Conservation (phyloP, 2,888 invertebrate genomes). For the Dilophus febrilis region DNA sequence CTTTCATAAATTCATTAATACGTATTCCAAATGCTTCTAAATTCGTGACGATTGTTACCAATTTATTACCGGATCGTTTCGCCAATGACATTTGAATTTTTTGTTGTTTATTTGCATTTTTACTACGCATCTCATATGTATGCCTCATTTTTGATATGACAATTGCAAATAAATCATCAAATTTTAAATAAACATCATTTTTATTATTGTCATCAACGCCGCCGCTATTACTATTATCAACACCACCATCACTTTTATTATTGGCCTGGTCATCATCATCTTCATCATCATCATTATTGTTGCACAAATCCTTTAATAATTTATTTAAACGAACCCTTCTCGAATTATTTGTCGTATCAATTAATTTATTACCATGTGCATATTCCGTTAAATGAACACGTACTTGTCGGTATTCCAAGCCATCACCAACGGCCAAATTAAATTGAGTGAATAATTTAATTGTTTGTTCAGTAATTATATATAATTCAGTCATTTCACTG, state of each 20-base stretch:
- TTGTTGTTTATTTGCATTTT: conserved; percentile 43
- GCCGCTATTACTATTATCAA: too few species aligned
- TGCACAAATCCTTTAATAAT: conserved; percentile 19
- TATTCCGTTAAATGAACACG: conserved; percentile 53
- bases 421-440: conserved; percentile 38
- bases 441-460: conserved; percentile 25
- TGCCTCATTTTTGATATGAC: conserved; percentile 47
- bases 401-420: conserved; percentile 43
- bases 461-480: conserved; percentile 23
- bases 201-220: background rate
- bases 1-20: conserved; percentile 57
- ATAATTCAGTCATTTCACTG: conserved; percentile 26
- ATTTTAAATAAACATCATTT: conserved; percentile 23
- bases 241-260: background rate
- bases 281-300: conserved; percentile 4
- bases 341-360: conserved; percentile 20
- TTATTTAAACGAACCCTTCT: conserved; percentile 22
- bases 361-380: conserved; percentile 44
- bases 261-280: background rate
- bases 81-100: conserved; percentile 62
- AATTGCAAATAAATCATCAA: conserved; percentile 53
- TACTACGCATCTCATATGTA: conserved; percentile 27
- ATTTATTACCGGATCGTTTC: conserved; percentile 72
- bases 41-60: conserved; percentile 82
- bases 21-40: conserved; percentile 74